Evolutionary conservation across 2,113 vertebrate species (phyloP).

Genomic region (Campylomormyrus tamandua): DNA sequence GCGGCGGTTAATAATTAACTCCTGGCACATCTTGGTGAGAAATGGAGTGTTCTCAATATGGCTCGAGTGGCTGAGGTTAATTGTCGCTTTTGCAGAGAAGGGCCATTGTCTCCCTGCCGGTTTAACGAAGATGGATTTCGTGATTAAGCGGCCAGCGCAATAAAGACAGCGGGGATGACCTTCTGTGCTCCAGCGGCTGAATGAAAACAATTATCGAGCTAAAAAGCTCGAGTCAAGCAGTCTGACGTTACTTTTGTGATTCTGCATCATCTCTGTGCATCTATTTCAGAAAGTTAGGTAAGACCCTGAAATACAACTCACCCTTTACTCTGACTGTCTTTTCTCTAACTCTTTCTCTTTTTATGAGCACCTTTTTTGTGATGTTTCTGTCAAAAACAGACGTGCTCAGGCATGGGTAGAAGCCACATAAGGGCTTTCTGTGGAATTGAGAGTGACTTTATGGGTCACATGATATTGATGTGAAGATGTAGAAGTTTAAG

Average conservation of each 20-base stretch:
- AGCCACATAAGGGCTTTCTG: neutral
- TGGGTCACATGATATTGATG: neutral
- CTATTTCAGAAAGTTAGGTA: neutral
- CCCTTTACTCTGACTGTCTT: neutral
- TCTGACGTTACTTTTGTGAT: slow-evolving; percentile 11
- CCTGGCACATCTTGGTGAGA: neutral
- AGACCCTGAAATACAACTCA: neutral
- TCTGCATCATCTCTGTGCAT: neutral
- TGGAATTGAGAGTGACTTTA: neutral
- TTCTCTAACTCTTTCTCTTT: neutral
- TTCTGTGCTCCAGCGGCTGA: neutral
- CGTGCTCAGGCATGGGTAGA: neutral
- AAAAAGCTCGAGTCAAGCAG: slow-evolving; percentile 5
- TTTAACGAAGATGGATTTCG: slow-evolving; percentile 25
- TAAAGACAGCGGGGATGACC: slow-evolving; percentile 22
- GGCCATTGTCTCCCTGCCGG: slow-evolving; percentile 12
- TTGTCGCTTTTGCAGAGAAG: slow-evolving; percentile 12
- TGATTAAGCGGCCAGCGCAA: slow-evolving; percentile 12
- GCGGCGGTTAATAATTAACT: slow-evolving; percentile 18
- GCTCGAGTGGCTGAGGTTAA: slow-evolving; percentile 4
- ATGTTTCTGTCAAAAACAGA: neutral
- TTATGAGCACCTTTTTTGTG: neutral
- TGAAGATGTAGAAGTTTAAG: neutral
- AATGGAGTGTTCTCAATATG: slow-evolving; percentile 9
- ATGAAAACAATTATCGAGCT: slow-evolving; percentile 16